A percentile compares a stretch with the other conserved stretches of the same genome.
Conservation (phyloP, 2,797 vertebrate species). For the Spondyliosoma cantharus region DNA sequence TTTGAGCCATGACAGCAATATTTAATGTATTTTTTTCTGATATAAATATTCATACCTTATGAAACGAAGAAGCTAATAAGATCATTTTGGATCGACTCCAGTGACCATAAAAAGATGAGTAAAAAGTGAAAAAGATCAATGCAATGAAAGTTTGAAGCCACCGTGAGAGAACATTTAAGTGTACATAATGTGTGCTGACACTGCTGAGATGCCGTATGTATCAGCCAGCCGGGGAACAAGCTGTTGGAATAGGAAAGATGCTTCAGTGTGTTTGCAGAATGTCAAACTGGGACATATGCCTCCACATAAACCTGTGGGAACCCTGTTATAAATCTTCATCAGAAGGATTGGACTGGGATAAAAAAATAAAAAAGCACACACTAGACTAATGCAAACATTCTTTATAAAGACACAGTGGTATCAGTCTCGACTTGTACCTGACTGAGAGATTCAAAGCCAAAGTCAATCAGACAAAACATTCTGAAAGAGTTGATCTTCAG, state of each 20-base stretch:
- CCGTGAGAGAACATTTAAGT: constrained; percentile 47
- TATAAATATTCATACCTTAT: neutral
- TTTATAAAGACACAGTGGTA: constrained; percentile 6
- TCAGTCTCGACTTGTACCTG: constrained; percentile 16
- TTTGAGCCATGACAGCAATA: neutral
- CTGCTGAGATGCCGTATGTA: constrained; percentile 42
- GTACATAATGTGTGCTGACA: constrained; percentile 31
- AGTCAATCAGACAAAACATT: constrained; percentile 2
- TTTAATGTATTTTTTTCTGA: neutral
- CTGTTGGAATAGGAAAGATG: constrained; percentile 23
- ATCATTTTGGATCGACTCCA: neutral
- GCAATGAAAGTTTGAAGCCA: constrained; percentile 10
- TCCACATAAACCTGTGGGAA: constrained; percentile 42
- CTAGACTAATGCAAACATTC: constrained; percentile 31
- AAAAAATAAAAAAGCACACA: constrained; percentile 14
- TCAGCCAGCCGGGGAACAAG: constrained; percentile 33
- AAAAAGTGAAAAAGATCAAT: too few relatives aligned
- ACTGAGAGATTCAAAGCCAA: neutral
- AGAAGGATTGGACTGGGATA: constrained; percentile 35
- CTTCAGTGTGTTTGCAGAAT: constrained; percentile 43
- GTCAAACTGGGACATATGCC: constrained; percentile 48
- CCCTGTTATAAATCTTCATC: constrained; percentile 39
- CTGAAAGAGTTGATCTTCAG: constrained; percentile 11
- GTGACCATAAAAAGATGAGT: neutral
- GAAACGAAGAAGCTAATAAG: constrained; percentile 1